These are phyloP conservation scores for Eulemur macaco DNA, from an alignment of 2,113 vertebrate genomes.

Conservation along the genomic window DNA sequence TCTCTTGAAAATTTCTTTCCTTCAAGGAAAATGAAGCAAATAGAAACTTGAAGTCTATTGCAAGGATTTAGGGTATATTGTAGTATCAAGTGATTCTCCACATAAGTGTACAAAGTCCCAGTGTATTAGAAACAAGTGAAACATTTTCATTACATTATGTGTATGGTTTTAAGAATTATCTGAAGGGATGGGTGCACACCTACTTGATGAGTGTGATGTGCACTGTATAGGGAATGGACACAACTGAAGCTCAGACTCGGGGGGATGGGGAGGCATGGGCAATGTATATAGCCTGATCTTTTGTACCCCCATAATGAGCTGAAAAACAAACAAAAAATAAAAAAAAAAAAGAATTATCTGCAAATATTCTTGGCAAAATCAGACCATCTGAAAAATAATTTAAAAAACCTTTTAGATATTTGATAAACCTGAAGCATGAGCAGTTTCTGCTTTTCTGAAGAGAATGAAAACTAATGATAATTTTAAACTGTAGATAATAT, in stretches of 20 bases:
- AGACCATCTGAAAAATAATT: neutral
- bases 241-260: no score
- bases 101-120: neutral
- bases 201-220: no score
- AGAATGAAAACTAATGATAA: neutral
- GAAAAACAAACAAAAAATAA: no score
- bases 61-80: neutral
- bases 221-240: no score
- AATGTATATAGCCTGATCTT: no score
- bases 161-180: neutral
- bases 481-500: neutral
- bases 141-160: neutral
- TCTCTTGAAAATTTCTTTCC: neutral
- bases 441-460: neutral
- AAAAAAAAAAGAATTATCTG: neutral
- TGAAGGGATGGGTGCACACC: neutral
- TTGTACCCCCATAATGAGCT: no score
- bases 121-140: constrained; percentile 2
- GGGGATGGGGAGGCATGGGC: no score
- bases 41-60: neutral
- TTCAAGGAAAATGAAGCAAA: neutral
- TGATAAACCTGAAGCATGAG: neutral
- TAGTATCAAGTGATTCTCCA: neutral
- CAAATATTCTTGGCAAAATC: neutral
- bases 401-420: neutral